Conservation (phyloP, 1,140 invertebrate genomes). For the Cotesia glomerata region DNA sequence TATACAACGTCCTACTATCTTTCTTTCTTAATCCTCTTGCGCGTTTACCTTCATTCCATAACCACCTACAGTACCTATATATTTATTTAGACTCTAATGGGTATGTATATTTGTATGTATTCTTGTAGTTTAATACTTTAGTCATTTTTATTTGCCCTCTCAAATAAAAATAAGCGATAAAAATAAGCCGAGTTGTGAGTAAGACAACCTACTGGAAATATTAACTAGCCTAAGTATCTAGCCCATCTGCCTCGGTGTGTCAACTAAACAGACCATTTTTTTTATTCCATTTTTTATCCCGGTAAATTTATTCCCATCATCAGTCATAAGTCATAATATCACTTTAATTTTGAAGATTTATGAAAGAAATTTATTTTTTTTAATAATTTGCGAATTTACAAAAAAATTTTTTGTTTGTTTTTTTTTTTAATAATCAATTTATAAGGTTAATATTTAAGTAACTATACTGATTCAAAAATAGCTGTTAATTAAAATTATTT, state of each 20-base stretch:
- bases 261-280: background rate
- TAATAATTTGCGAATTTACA: too few relatives aligned
- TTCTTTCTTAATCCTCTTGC: background rate
- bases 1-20: background rate
- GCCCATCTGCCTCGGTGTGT: slow-evolving; percentile 18
- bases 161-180: slow-evolving; percentile 16
- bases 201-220: background rate
- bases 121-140: background rate
- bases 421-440: too few relatives aligned
- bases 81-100: background rate
- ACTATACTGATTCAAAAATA: too few relatives aligned
- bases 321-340: background rate
- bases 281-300: background rate
- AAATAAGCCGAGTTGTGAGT: slow-evolving; percentile 22
- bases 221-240: slow-evolving; percentile 4
- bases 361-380: too few relatives aligned
- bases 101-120: too few relatives aligned
- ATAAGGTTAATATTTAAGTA: too few relatives aligned
- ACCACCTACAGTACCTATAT: background rate
- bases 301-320: background rate
- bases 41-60: background rate
- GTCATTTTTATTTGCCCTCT: slow-evolving; percentile 20
- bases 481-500: too few relatives aligned
- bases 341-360: too few relatives aligned
- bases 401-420: too few relatives aligned